Evolutionary conservation across 2,888 invertebrate genomes (phyloP).

Genomic region (Scaptomyza polygonia): DNA sequence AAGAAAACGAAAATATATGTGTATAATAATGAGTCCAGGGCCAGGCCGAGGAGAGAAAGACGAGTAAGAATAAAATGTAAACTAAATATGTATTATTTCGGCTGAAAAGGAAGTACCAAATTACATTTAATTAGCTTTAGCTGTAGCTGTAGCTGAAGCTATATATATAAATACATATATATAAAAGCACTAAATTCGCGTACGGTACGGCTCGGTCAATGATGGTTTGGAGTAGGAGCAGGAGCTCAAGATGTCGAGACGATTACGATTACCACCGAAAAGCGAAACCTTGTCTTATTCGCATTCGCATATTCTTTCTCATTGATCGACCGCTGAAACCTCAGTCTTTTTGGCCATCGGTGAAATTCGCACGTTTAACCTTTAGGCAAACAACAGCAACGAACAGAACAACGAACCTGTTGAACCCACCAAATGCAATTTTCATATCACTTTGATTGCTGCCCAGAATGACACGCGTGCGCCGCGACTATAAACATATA

Average conservation of each 20-base stretch:
- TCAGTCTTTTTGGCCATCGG: conserved; percentile 53
- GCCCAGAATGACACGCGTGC: conserved; percentile 78
- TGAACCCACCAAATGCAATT: conserved; percentile 81
- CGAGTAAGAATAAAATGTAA: conserved; percentile 69
- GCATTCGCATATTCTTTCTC: conserved; percentile 32
- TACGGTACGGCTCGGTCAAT: conserved; percentile 68
- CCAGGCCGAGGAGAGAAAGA: conserved; percentile 17
- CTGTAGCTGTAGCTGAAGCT: conserved; percentile 39
- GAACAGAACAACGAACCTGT: conserved; percentile 73
- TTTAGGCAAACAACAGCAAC: conserved; percentile 68
- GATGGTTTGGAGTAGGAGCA: conserved; percentile 45
- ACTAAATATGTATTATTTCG: conserved; percentile 80
- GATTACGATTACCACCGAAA: conserved; percentile 78
- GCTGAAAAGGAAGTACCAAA: conserved; percentile 83
- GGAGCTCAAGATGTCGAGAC: conserved; percentile 75
- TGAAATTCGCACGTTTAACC: conserved; percentile 83
- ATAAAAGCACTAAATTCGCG: conserved; percentile 69
- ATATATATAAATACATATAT: conserved; percentile 34
- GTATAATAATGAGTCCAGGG: conserved; percentile 66
- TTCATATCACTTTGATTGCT: conserved; percentile 83
- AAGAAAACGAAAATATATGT: conserved; percentile 80
- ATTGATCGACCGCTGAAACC: conserved; percentile 65
- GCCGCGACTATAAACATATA: conserved; percentile 44
- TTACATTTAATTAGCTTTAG: conserved; percentile 83
- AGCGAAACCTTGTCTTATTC: conserved; percentile 43